A percentile compares a stretch with the other conserved stretches of the same genome.
phyloP scores from a whole-genome alignment of 1,140 invertebrate species.

The Drosophila azteca region DNA sequence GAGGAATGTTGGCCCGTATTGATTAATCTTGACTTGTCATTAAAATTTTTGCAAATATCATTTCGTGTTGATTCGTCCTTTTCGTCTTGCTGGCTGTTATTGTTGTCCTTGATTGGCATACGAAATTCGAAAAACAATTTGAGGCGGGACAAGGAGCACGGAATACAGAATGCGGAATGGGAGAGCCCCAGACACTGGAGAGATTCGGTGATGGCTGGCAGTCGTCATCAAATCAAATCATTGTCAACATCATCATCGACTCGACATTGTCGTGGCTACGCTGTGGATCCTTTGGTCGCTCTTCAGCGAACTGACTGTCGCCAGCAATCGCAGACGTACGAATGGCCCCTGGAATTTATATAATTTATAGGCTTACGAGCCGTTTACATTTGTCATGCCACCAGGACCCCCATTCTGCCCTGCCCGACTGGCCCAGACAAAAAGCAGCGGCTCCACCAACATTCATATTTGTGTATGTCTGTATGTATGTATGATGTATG shows the following conservation, averaged over 20 bases:
- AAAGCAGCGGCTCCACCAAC: slow-evolving; percentile 7
- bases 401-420: slow-evolving; percentile 1
- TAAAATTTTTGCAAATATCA: slow-evolving; percentile 75
- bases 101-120: slow-evolving; percentile 30
- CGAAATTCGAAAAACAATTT: slow-evolving; percentile 44
- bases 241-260: not conserved
- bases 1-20: slow-evolving; percentile 39
- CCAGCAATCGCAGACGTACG: slow-evolving; percentile 64
- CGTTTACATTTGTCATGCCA: slow-evolving; percentile 74
- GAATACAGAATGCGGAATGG: no score
- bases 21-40: slow-evolving; percentile 60
- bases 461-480: not conserved
- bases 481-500: no score
- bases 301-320: slow-evolving; percentile 34
- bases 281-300: no score
- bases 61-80: slow-evolving; percentile 20
- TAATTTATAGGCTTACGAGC: slow-evolving; percentile 72
- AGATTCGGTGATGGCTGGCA: slow-evolving; percentile 28
- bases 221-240: slow-evolving; percentile 18
- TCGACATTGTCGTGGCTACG: slow-evolving; percentile 26
- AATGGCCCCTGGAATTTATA: slow-evolving; percentile 67
- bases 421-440: slow-evolving; percentile 17
- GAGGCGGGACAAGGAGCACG: not conserved
- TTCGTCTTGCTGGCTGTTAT: slow-evolving; percentile 6
- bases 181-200: not conserved